Base-by-base conservation (phyloP, 2,888 invertebrate genomes). In the Watsonalla binaria region DNA sequence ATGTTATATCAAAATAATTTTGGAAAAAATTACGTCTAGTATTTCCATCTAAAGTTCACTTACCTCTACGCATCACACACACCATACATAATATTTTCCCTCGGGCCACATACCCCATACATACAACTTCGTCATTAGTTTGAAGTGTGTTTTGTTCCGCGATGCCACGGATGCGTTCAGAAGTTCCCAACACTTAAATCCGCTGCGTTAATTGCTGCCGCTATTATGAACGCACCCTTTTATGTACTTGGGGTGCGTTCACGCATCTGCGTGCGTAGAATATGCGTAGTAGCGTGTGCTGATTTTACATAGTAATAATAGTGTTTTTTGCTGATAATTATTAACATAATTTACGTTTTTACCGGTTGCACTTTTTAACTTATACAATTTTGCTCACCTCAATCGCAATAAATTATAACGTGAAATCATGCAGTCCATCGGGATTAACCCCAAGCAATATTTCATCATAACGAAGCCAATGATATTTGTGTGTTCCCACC, bases 401-500 rank as follows among this genome's bases (percentile, higher is more conserved):
- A 61, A 64, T 66, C 57, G 61, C 63, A 68, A 71, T 66, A 58
- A 61, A 71, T 74, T 66, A 58, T 60, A 62, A 66, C 63, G 67
- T 68, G 69, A 67, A 74, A 73, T 73, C 61, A 67, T 63, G 62
- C 62, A 64, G 7, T 62, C 64, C 62, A 57, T 51, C 60, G 59
- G 65, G 63, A 67, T 72, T 72, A 74, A 72, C 62, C 63, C 56
- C 58, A 24, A 53, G 62, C 72, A 55, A 76, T 79, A 76, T 80
- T 78, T 81, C 76, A 80, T 76, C 71, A 73, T 74, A 77, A 76
- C 68, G 70, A 68, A 75, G 70, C 74, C 75, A 72, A 73, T 74
- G 74, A 78, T 82, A 79, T 82, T 82, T 73, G 72, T 78, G 76
- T 70, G 72, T 82, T 84, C 72, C 80, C 82, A 80, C 83, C 85